Evolutionary conservation across 2,888 invertebrate species (phyloP).

Genomic region (Leucophenga montana): DNA sequence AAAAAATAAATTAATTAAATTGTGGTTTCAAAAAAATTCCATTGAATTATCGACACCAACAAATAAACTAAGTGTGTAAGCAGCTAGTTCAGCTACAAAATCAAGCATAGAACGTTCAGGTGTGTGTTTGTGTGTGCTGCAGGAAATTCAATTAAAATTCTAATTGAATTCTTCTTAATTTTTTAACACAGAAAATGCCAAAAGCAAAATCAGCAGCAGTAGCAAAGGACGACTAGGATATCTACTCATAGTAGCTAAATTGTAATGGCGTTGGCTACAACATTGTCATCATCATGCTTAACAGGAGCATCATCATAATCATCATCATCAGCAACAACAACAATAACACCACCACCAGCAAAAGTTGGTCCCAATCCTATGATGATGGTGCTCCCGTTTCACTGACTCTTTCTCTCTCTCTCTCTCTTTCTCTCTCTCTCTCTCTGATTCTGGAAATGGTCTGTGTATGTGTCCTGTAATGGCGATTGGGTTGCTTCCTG

Average conservation of each 20-base stretch:
- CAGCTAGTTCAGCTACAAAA: neutral
- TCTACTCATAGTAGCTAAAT: neutral
- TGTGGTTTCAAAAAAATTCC: neutral
- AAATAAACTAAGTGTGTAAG: constrained; percentile 1
- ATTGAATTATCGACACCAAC: too few relatives aligned
- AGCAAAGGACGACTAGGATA: constrained; percentile 21
- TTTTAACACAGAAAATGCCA: constrained; percentile 21
- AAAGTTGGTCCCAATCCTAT: too few relatives aligned
- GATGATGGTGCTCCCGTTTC: too few relatives aligned
- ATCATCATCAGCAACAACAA: too few relatives aligned
- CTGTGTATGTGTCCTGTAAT: too few relatives aligned
- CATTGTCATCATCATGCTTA: too few relatives aligned
- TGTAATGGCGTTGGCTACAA: neutral
- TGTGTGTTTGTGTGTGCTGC: neutral
- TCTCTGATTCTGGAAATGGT: too few relatives aligned
- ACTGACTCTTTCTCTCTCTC: too few relatives aligned
- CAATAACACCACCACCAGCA: too few relatives aligned
- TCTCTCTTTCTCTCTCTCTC: too few relatives aligned
- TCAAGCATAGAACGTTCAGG: neutral
- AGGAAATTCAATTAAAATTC: constrained; percentile 32
- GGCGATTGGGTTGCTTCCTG: too few relatives aligned
- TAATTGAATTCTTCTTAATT: constrained; percentile 30
- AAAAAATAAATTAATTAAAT: neutral
- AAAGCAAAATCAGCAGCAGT: constrained; percentile 8
- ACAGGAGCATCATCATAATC: too few relatives aligned